phyloP scores from a whole-genome alignment of 2,113 vertebrate species.

The Petrocephalus microphthalmus region DNA sequence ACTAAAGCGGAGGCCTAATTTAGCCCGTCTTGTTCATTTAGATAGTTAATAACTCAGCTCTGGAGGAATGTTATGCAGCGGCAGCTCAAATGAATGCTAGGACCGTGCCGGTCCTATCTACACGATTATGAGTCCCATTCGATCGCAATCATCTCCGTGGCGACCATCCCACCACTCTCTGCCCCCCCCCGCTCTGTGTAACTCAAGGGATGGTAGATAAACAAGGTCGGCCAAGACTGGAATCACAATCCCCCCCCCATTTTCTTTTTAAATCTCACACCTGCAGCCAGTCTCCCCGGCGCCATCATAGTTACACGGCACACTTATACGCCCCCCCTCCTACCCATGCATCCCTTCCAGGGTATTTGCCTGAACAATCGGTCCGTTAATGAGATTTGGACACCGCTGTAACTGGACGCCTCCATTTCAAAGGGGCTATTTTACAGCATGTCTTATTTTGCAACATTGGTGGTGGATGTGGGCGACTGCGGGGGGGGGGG shows the following conservation, averaged over 20 bases:
- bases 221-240: slow-evolving; percentile 44
- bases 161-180: slow-evolving; percentile 54
- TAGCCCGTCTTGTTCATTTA: not conserved
- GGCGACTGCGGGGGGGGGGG: slow-evolving; percentile 38
- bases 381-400: slow-evolving; percentile 86
- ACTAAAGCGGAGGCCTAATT: not conserved
- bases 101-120: not conserved
- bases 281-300: slow-evolving; percentile 50
- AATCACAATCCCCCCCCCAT: slow-evolving; percentile 36
- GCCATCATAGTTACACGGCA: slow-evolving; percentile 54
- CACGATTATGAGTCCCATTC: not conserved
- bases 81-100: not conserved
- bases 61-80: not conserved
- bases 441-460: slow-evolving; percentile 87
- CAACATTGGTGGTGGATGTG: slow-evolving; percentile 67
- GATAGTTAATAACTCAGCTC: not conserved
- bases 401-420: slow-evolving; percentile 73
- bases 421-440: slow-evolving; percentile 88
- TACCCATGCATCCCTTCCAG: slow-evolving; percentile 62
- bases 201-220: slow-evolving; percentile 45
- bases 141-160: slow-evolving; percentile 38
- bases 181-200: not conserved
- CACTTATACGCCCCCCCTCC: slow-evolving; percentile 63
- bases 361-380: slow-evolving; percentile 85
- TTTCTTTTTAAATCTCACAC: slow-evolving; percentile 37